A percentile compares a stretch with the other conserved stretches of the same genome.
Conservation (phyloP, 2,888 invertebrate species). For the Polydesmus complanatus region DNA sequence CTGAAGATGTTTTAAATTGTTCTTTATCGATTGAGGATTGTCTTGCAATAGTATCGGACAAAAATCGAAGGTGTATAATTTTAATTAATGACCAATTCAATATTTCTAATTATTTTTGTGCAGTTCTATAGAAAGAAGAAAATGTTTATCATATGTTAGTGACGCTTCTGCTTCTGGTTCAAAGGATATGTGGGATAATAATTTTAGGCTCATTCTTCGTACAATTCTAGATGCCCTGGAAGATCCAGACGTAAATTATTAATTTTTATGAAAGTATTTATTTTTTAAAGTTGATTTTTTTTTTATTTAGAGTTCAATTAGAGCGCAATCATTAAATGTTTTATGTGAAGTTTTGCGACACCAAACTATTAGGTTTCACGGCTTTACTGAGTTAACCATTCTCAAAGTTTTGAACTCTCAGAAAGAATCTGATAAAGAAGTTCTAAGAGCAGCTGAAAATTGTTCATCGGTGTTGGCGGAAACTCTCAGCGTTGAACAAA, state of each 20-base stretch:
- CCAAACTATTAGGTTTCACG: conserved; percentile 51
- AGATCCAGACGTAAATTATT: conserved; percentile 19
- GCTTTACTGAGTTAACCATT: conserved; percentile 80
- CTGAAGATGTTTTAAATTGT: neutral
- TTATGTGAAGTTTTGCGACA: conserved; percentile 16
- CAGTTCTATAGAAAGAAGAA: conserved; percentile 28
- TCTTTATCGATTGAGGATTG: conserved; percentile 7
- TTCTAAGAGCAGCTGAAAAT: conserved; percentile 70
- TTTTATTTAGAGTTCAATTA: conserved; percentile 14
- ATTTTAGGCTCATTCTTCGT: conserved; percentile 37
- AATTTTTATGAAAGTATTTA: neutral
- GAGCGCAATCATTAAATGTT: conserved; percentile 13
- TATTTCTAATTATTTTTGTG: neutral
- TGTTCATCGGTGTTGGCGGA: conserved; percentile 62
- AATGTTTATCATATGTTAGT: conserved; percentile 34
- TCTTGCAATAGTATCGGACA: conserved; percentile 10
- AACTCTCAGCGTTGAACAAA: conserved; percentile 64
- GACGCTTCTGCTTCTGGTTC: conserved; percentile 36
- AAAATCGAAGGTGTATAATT: conserved; percentile 5
- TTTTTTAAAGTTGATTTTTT: neutral
- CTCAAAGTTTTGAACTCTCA: conserved; percentile 79
- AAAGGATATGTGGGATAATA: conserved; percentile 38
- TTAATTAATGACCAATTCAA: neutral
- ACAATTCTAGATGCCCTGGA: conserved; percentile 34
- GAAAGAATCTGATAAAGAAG: conserved; percentile 42